Percentiles rank a stretch among this genome's conserved stretches.
phyloP scores from a whole-genome alignment of 1,140 invertebrate species.

The Brachystomella parvula region DNA sequence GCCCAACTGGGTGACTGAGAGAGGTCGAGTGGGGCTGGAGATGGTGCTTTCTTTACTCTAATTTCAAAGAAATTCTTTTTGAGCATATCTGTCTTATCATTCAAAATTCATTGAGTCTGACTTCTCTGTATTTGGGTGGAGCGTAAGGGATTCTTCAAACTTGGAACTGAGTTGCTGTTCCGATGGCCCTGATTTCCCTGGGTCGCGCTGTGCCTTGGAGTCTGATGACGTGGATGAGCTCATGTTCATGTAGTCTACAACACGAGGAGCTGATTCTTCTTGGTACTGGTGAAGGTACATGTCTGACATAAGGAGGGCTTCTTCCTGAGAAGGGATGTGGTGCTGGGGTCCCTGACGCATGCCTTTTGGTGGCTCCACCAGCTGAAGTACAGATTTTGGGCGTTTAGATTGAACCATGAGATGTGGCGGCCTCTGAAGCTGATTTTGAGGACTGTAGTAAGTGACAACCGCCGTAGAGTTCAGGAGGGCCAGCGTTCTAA shows the following conservation, averaged over 20 bases:
- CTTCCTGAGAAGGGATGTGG: not conserved
- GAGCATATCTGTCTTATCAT: not conserved
- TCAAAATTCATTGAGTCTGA: not conserved
- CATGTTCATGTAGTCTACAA: not conserved
- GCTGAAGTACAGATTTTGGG: constrained; percentile 54
- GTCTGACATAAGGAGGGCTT: not conserved
- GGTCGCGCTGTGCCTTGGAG: not conserved
- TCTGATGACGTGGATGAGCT: not conserved
- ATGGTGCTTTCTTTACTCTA: constrained; percentile 14
- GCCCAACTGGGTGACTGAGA: constrained; percentile 1
- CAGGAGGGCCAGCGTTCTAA: constrained; percentile 45
- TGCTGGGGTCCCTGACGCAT: not conserved
- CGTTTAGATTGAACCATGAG: constrained; percentile 43
- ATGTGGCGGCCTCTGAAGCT: constrained; percentile 41
- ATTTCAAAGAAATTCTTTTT: not conserved
- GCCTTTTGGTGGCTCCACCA: constrained; percentile 51
- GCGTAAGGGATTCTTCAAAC: not conserved
- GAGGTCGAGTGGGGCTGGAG: constrained; percentile 8
- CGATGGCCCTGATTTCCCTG: too few species aligned
- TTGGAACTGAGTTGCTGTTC: not conserved
- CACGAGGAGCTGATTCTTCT: not conserved
- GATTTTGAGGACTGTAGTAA: constrained; percentile 49
- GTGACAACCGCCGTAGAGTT: constrained; percentile 53
- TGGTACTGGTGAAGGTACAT: constrained; percentile 7
- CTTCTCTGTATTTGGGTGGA: not conserved